phyloP scores from a whole-genome alignment of 2,888 invertebrate species.

The Lepidocyrtoides sp. region DNA sequence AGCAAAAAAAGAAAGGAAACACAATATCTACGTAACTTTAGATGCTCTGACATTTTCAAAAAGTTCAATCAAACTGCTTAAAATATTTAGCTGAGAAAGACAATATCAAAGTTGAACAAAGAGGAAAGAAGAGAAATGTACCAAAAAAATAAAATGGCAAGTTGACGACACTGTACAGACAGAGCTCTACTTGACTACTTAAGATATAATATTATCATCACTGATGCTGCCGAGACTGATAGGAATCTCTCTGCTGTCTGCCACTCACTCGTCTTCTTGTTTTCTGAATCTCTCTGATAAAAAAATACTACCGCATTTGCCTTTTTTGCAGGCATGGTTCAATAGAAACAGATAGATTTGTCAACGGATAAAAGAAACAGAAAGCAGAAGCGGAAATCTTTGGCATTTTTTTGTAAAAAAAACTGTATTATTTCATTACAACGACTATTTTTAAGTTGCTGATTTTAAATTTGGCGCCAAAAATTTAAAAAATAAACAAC shows the following conservation, averaged over 20 bases:
- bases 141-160: not conserved
- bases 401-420: too few relatives aligned
- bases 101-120: not conserved
- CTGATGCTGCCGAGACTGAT: constrained; percentile 61
- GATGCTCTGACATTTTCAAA: too few relatives aligned
- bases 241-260: constrained; percentile 51
- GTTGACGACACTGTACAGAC: constrained; percentile 32
- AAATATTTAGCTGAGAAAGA: not conserved
- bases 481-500: not conserved
- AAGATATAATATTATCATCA: constrained; percentile 60
- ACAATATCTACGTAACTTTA: not conserved
- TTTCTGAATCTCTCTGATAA: not conserved
- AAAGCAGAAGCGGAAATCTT: constrained; percentile 16
- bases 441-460: not conserved
- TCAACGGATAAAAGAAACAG: constrained; percentile 21
- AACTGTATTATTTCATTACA: too few relatives aligned
- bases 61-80: not conserved
- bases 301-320: constrained; percentile 1
- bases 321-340: not conserved
- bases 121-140: not conserved
- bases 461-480: not conserved
- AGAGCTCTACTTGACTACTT: not conserved
- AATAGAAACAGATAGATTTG: constrained; percentile 33
- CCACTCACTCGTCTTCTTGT: not conserved
- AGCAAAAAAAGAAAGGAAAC: not conserved